These are phyloP conservation scores for Nothoprocta perdicaria DNA, from an alignment of 2,113 vertebrate genomes.

Conservation along the genomic window DNA sequence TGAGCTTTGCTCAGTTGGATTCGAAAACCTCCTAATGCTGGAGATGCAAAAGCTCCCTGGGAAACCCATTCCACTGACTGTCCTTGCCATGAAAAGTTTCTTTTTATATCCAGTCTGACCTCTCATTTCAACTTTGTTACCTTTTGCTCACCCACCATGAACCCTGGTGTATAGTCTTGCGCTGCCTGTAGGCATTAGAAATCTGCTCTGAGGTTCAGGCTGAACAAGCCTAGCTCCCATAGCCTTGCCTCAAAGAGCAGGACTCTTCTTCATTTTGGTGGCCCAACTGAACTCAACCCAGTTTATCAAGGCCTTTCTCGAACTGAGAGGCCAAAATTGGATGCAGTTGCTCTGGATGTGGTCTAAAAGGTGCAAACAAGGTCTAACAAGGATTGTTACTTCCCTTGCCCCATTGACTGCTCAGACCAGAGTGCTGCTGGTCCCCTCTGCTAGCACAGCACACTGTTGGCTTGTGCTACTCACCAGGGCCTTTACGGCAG, in stretches of 20 bases:
- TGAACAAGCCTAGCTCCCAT: neutral
- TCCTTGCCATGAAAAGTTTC: neutral
- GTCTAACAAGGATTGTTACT: neutral
- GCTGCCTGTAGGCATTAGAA: neutral
- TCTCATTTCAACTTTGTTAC: neutral
- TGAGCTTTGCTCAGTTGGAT: neutral
- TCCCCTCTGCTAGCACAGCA: neutral
- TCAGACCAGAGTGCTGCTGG: neutral
- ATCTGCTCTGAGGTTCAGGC: neutral
- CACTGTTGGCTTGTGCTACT: neutral
- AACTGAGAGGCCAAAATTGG: neutral
- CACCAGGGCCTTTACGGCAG: neutral
- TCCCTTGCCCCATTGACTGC: neutral
- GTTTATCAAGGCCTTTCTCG: neutral
- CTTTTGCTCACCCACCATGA: neutral
- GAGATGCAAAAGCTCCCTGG: neutral
- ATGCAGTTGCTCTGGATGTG: neutral
- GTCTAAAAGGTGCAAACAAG: neutral
- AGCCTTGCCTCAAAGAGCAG: neutral
- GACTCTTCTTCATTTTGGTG: neutral
- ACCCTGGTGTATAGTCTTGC: neutral
- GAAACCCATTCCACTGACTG: neutral
- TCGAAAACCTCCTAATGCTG: neutral
- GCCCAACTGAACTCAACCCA: neutral
- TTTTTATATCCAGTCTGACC: neutral